Percentiles rank a stretch among this genome's conserved stretches.
Evolutionary conservation across 2,797 vertebrate genomes (phyloP).

Genomic region (Calcarius lapponicus): DNA sequence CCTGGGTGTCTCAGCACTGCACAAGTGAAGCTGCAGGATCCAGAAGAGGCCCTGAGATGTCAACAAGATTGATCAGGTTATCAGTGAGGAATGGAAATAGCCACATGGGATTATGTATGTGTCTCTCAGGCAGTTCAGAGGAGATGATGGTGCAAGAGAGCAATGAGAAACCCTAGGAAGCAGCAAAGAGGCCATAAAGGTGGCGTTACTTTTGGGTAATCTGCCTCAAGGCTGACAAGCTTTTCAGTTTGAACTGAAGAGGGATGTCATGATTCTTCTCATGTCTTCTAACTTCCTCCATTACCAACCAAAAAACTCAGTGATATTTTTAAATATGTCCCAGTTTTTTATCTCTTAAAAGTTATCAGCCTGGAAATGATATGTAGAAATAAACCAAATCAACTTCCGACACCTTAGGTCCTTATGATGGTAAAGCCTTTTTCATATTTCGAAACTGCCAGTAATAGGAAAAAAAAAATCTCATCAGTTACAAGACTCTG

Average conservation of each 20-base stretch:
- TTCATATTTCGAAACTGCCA: background rate
- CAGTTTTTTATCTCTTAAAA: background rate
- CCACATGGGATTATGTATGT: rapidly evolving
- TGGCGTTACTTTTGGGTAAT: background rate
- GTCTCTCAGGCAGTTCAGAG: background rate
- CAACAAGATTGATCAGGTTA: background rate
- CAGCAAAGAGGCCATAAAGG: background rate
- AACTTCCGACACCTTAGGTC: background rate
- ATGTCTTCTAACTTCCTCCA: background rate
- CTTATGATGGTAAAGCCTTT: background rate
- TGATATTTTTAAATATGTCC: background rate
- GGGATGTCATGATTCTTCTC: background rate
- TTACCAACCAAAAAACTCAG: background rate
- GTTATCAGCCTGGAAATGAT: background rate
- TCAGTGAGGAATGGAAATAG: background rate
- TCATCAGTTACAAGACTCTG: background rate
- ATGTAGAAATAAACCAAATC: background rate
- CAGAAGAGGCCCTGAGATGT: background rate
- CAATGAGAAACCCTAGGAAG: background rate
- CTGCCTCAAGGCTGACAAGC: background rate
- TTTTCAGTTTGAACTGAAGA: background rate
- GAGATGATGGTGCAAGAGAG: background rate
- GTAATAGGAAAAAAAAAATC: background rate
- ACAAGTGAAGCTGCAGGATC: background rate
- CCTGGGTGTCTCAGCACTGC: background rate